Conservation (phyloP, 1,140 invertebrate genomes). For the Sarcophaga bullata region DNA sequence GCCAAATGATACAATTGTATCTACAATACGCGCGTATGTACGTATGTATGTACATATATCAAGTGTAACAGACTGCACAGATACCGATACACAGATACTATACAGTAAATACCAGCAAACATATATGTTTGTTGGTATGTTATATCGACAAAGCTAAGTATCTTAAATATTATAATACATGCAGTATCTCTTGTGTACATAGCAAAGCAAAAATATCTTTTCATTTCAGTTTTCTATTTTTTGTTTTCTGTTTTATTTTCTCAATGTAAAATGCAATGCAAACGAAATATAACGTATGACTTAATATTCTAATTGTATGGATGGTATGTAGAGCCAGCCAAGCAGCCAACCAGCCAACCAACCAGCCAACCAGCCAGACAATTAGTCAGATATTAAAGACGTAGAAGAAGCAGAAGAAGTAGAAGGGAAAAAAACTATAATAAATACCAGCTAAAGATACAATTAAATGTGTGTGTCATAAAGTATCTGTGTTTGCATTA, state of each 20-base stretch:
- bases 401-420: not conserved
- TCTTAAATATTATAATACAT: too few relatives aligned
- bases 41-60: not conserved
- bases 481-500: slow-evolving; percentile 5
- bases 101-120: too few relatives aligned
- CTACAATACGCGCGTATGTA: not conserved
- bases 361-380: not conserved
- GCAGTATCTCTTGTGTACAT: not conserved
- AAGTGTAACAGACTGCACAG: too few relatives aligned
- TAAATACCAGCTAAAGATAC: slow-evolving; percentile 15
- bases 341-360: not conserved
- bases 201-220: not conserved
- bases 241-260: not conserved
- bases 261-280: slow-evolving; percentile 15
- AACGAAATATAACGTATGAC: slow-evolving; percentile 22
- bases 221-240: not conserved
- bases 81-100: too few relatives aligned
- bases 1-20: not conserved
- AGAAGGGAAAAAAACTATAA: slow-evolving; percentile 17
- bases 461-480: not conserved
- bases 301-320: slow-evolving; percentile 33
- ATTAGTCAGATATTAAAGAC: not conserved
- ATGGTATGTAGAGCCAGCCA: not conserved
- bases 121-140: too few relatives aligned
- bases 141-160: too few relatives aligned